Conservation (phyloP, 2,113 vertebrate genomes). For the Pseudonaja textilis region DNA sequence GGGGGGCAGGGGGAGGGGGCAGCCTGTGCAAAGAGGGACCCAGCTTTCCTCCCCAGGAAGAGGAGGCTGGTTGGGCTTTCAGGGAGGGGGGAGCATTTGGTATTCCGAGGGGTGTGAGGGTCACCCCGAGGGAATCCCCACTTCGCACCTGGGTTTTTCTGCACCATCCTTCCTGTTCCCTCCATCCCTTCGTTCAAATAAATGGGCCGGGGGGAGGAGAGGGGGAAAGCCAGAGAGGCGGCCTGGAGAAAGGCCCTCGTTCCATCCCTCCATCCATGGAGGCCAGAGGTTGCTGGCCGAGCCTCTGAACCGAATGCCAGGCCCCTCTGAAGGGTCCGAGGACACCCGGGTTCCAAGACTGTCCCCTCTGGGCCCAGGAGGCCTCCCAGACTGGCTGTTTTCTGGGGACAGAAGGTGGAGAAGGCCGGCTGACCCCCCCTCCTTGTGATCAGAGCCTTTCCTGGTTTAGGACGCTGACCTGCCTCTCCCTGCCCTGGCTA, state of each 20-base stretch:
- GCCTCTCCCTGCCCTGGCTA: background rate
- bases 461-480: background rate
- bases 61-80: background rate
- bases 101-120: background rate
- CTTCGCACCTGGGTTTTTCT: background rate
- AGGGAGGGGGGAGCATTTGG: background rate
- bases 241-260: background rate
- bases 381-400: background rate
- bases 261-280: background rate
- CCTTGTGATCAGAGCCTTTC: background rate
- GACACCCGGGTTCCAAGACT: background rate
- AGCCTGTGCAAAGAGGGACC: background rate
- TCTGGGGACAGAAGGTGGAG: background rate
- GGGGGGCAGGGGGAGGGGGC: no score
- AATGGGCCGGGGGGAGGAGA: background rate
- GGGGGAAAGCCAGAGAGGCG: background rate
- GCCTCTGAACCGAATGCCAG: background rate
- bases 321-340: background rate
- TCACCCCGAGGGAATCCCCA: background rate
- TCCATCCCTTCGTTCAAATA: background rate
- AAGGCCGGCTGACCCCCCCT: background rate
- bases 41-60: background rate
- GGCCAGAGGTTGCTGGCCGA: background rate
- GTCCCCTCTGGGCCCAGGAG: background rate
- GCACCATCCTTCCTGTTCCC: background rate